A percentile compares a stretch with the other conserved stretches of the same genome.
Conservation (phyloP, 2,113 vertebrate genomes). For the Nyctereutes procyonoides region DNA sequence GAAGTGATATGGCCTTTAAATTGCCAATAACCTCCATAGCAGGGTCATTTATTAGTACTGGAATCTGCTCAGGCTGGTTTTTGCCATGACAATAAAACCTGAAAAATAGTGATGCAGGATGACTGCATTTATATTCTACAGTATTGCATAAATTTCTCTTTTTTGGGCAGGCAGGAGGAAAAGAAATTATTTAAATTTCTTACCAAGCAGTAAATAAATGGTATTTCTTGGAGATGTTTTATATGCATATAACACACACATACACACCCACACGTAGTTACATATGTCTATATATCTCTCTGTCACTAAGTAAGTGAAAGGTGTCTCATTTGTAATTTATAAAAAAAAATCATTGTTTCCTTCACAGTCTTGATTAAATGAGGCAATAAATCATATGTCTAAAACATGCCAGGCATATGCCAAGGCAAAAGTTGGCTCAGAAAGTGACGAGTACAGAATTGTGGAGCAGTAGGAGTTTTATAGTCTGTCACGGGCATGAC, state of each 20-base stretch:
- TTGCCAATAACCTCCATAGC: constrained; percentile 62
- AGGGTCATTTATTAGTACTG: constrained; percentile 77
- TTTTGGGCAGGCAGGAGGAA: constrained; percentile 65
- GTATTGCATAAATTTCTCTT: constrained; percentile 81
- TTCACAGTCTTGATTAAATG: constrained; percentile 87
- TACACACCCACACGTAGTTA: not conserved
- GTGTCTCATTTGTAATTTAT: constrained; percentile 83
- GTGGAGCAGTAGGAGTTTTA: constrained; percentile 81
- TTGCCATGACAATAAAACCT: constrained; percentile 76
- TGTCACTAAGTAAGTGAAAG: constrained; percentile 76
- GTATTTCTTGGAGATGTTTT: not conserved
- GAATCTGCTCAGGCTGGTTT: constrained; percentile 65
- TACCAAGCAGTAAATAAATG: constrained; percentile 80
- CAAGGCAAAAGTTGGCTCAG: constrained; percentile 80
- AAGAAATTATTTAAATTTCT: constrained; percentile 82
- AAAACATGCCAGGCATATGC: constrained; percentile 86
- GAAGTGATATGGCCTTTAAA: constrained; percentile 81
- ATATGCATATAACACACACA: not conserved
- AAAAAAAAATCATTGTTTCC: constrained; percentile 84
- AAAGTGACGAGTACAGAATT: constrained; percentile 82
- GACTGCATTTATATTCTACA: constrained; percentile 78
- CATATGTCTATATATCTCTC: constrained; percentile 57
- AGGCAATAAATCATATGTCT: constrained; percentile 88
- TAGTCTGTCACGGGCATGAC: constrained; percentile 83
- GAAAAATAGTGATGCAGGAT: constrained; percentile 74